phyloP scores from a whole-genome alignment of 1,140 invertebrate genomes.

The Nasonia giraulti region DNA sequence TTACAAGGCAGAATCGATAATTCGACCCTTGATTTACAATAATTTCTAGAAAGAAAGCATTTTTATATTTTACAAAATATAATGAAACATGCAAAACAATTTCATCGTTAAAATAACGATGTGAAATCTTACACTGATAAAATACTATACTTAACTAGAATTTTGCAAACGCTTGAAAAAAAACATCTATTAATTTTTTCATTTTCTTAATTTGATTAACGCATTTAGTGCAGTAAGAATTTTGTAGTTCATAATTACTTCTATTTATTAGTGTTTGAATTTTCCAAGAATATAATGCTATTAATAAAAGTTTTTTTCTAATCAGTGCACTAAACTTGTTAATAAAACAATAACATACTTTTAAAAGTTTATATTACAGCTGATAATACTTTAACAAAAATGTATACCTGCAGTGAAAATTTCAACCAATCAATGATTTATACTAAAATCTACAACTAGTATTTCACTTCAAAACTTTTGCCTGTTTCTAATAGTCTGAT shows the following conservation, averaged over 20 bases:
- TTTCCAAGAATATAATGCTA: not conserved
- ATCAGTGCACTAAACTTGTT: not conserved
- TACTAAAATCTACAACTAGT: too few species aligned
- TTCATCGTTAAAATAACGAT: slow-evolving; percentile 12
- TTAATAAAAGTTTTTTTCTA: not conserved
- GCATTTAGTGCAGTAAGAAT: not conserved
- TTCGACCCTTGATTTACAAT: slow-evolving; percentile 18
- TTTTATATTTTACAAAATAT: slow-evolving; percentile 5
- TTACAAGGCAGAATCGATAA: slow-evolving; percentile 14
- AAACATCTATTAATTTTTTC: slow-evolving; percentile 9
- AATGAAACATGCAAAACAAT: not conserved
- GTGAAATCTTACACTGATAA: not conserved
- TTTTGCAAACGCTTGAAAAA: slow-evolving; percentile 20
- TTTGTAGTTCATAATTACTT: not conserved
- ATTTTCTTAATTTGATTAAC: slow-evolving; percentile 12
- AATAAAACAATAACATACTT: slow-evolving; percentile 6
- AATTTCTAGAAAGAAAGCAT: slow-evolving; percentile 18
- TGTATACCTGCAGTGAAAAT: not conserved
- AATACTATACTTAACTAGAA: slow-evolving; percentile 14
- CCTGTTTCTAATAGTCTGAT: too few species aligned
- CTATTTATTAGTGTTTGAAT: not conserved
- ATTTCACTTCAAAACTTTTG: too few species aligned
- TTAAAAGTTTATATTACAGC: slow-evolving; percentile 24
- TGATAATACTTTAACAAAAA: slow-evolving; percentile 16
- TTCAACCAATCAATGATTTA: not conserved